A percentile compares a stretch with the other conserved stretches of the same genome.
phyloP scores from a whole-genome alignment of 2,888 invertebrate genomes.

The Norana najaformis region DNA sequence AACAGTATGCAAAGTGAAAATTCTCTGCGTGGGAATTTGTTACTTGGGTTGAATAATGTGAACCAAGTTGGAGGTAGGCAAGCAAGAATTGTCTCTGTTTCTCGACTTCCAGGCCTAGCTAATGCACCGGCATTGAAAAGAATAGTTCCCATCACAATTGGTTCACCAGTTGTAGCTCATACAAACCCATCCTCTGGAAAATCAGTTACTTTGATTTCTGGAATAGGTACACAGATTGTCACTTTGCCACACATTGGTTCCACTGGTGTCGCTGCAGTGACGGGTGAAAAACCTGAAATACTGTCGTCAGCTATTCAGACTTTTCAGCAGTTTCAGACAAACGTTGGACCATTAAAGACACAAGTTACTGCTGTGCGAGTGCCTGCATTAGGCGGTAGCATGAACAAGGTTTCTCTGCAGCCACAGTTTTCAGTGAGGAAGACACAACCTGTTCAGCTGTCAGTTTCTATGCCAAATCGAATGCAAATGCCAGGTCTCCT shows the following conservation, averaged over 20 bases:
- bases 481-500: background rate
- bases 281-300: background rate
- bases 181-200: background rate
- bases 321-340: background rate
- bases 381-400: background rate
- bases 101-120: background rate
- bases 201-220: background rate
- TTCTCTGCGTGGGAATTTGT: background rate
- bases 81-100: slow-evolving; percentile 13
- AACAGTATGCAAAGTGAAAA: background rate
- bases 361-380: slow-evolving; percentile 2
- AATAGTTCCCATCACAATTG: background rate
- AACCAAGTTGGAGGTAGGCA: slow-evolving; percentile 5
- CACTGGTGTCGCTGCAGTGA: background rate
- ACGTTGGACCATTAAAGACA: background rate
- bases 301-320: background rate
- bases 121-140: background rate
- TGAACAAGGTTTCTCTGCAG: background rate
- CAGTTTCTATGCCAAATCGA: background rate
- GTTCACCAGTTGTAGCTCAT: background rate
- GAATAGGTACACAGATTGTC: background rate
- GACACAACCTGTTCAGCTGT: background rate
- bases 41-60: background rate
- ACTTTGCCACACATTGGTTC: background rate
- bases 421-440: background rate